Base-by-base conservation (phyloP, 92 coral and sea anemone genomes). In the Umimayanthus chanpuru region DNA sequence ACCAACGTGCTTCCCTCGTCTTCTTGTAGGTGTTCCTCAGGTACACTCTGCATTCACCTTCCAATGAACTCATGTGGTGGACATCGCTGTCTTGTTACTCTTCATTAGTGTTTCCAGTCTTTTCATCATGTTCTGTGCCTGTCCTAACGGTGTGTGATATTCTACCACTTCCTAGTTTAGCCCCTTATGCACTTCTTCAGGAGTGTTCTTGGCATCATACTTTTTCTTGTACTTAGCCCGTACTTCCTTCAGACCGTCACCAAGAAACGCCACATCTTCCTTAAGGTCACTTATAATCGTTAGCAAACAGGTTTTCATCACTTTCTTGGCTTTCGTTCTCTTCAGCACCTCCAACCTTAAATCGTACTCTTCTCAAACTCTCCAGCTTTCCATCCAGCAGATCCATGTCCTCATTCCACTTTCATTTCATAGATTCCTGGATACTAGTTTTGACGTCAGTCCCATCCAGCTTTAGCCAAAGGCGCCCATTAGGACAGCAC, bases 131-230 rank as follows among this genome's bases (percentile, higher is more conserved):
- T 85, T 49, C 47, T 85, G 88, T 73, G 88, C 40, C 18, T 85
- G 88, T 11, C 28, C 12, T 26, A 85, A 70, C 23, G 74, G 81
- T 20, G 81, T 85, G 21, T 85, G 41, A 25, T 73, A 75, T 43
- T 85, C 88, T 30, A 85, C 70, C 43, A 85, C 70, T 53, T 85
- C 88, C n/a, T n/a, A n/a, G n/a, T n/a, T n/a, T n/a, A n/a, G n/a
- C n/a, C n/a, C n/a, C n/a, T n/a, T n/a, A n/a, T n/a, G n/a, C n/a
- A n/a, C n/a, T n/a, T n/a, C n/a, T n/a, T n/a, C n/a, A n/a, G n/a
- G n/a, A n/a, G n/a, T n/a, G n/a, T n/a, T n/a, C n/a, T n/a, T n/a
- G n/a, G n/a, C n/a, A n/a, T n/a, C n/a, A n/a, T n/a, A n/a, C n/a
- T n/a, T n/a, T n/a, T n/a, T n/a, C n/a, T n/a, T n/a, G n/a, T n/a